phyloP scores from a whole-genome alignment of 2,888 invertebrate genomes.

The Mycalesis mineus region DNA sequence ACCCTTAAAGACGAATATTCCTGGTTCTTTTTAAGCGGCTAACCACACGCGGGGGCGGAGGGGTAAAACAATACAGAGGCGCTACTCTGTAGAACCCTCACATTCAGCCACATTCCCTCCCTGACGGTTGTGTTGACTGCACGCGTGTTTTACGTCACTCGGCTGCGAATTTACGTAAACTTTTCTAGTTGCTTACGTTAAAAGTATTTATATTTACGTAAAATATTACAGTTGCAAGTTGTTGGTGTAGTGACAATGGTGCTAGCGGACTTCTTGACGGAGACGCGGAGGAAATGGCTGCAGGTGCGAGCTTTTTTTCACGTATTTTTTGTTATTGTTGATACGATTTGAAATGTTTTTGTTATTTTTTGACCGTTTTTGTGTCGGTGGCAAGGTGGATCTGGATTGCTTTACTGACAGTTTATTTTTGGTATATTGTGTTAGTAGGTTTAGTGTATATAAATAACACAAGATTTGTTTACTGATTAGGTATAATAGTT shows the following conservation, averaged over 20 bases:
- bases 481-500: no score
- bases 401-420: slow-evolving; percentile 9
- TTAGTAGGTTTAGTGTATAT: no score
- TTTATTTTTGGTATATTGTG: background rate
- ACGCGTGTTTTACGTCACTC: slow-evolving; percentile 35
- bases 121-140: slow-evolving; percentile 32
- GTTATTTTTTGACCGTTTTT: background rate
- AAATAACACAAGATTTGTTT: no score
- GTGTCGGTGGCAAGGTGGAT: background rate
- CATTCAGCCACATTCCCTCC: slow-evolving; percentile 44
- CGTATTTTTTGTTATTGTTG: background rate
- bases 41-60: background rate
- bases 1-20: background rate
- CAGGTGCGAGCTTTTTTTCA: slow-evolving; percentile 46
- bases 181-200: background rate
- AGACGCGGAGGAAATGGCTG: slow-evolving; percentile 67
- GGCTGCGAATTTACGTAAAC: background rate
- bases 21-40: background rate
- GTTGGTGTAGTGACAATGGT: slow-evolving; percentile 47
- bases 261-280: slow-evolving; percentile 66
- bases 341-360: background rate
- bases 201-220: slow-evolving; percentile 4
- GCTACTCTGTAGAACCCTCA: background rate
- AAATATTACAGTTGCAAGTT: background rate
- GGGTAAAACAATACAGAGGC: background rate